Evolutionary conservation across 2,113 vertebrate species (phyloP).

Genomic region (Ctenomys sociabilis): DNA sequence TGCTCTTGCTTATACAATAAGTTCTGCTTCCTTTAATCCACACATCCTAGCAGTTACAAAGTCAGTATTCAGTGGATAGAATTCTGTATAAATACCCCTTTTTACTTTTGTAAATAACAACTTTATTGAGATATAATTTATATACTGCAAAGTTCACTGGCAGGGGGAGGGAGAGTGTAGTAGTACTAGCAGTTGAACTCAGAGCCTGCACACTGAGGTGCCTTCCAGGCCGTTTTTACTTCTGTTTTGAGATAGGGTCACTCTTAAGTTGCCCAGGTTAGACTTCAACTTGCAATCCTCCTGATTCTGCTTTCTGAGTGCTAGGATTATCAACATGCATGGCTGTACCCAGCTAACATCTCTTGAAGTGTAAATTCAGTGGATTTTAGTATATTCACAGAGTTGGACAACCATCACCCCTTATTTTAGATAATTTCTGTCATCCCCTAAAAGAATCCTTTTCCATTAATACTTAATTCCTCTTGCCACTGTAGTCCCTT

Average conservation of each 20-base stretch:
- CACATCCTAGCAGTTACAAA: constrained; percentile 21
- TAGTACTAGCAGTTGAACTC: background rate
- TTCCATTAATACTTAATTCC: background rate
- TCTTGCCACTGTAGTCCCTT: background rate
- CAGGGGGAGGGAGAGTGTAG: background rate
- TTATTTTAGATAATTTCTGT: constrained; percentile 51
- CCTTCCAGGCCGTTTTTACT: background rate
- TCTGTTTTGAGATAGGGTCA: background rate
- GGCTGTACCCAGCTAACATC: background rate
- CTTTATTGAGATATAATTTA: background rate
- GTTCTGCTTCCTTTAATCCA: constrained; percentile 3
- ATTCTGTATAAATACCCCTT: background rate
- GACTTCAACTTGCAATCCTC: background rate
- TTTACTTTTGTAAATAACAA: background rate
- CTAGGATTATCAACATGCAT: background rate
- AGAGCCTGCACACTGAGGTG: background rate
- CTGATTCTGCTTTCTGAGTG: background rate
- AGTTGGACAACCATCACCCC: background rate
- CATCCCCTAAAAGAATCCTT: background rate
- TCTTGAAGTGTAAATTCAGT: constrained; percentile 25
- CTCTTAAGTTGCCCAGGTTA: background rate
- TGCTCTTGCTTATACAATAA: constrained; percentile 18
- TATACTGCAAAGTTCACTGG: background rate
- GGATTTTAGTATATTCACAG: constrained; percentile 34
- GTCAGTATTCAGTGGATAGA: constrained; percentile 13